These are phyloP conservation scores for Drosophila subquinaria DNA, from an alignment of 2,888 invertebrate species.

Conservation along the genomic window DNA sequence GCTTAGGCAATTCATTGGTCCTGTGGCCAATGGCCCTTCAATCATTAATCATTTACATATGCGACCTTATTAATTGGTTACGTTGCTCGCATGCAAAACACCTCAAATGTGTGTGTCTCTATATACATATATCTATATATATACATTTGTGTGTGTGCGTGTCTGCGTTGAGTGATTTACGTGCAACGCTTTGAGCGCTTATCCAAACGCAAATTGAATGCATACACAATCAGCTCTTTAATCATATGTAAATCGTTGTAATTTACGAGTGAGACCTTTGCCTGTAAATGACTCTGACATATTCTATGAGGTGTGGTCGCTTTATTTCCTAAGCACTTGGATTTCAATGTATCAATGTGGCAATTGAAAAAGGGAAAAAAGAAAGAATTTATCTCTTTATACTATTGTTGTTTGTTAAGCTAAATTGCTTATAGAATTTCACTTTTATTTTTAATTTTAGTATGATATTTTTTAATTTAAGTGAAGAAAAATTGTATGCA, in stretches of 20 bases:
- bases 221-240: slow-evolving; percentile 46
- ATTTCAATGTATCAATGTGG: not conserved
- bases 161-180: slow-evolving; percentile 45
- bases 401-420: too few species aligned
- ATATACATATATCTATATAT: not conserved
- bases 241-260: slow-evolving; percentile 59
- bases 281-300: slow-evolving; percentile 6
- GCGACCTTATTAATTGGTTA: slow-evolving; percentile 60
- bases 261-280: slow-evolving; percentile 30
- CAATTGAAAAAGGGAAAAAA: not conserved
- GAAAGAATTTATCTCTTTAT: not conserved
- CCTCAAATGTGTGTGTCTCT: slow-evolving; percentile 3
- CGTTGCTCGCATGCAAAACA: slow-evolving; percentile 41
- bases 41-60: slow-evolving; percentile 68
- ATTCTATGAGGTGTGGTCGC: not conserved
- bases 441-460: too few species aligned
- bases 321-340: not conserved
- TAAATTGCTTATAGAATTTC: too few species aligned
- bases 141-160: not conserved
- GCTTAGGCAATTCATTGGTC: slow-evolving; percentile 42
- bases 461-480: too few species aligned
- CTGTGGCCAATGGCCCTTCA: slow-evolving; percentile 30
- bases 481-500: too few species aligned
- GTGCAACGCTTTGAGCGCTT: slow-evolving; percentile 37
- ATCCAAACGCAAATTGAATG: slow-evolving; percentile 51